phyloP scores from a whole-genome alignment of 2,888 invertebrate genomes.

The Buathra laborator region DNA sequence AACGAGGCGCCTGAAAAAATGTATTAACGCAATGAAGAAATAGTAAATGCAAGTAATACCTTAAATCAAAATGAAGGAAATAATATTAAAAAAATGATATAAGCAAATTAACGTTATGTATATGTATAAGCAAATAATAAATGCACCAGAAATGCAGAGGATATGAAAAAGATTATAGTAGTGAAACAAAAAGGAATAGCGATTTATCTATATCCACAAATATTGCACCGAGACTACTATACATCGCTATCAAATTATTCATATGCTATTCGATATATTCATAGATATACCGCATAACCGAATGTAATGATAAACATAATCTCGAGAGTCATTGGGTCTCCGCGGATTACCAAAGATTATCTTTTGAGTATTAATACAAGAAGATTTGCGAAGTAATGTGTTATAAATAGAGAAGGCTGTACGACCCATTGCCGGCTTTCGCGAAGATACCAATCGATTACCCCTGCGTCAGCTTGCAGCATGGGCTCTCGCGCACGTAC shows the following conservation, averaged over 20 bases:
- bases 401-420: conserved; percentile 31
- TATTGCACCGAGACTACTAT: conserved; percentile 43
- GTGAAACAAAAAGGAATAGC: conserved; percentile 5
- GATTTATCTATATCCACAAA: conserved; percentile 43
- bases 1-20: too few species aligned
- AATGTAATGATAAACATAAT: conserved; percentile 52
- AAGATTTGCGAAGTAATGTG: conserved; percentile 7
- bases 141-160: background rate
- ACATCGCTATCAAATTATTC: conserved; percentile 62
- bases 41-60: too few species aligned
- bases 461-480: conserved; percentile 5
- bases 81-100: too few species aligned
- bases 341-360: conserved; percentile 42
- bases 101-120: too few species aligned
- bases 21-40: too few species aligned
- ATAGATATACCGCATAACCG: conserved; percentile 35
- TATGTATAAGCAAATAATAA: too few species aligned
- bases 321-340: conserved; percentile 20
- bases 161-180: conserved; percentile 45
- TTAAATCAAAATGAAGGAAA: too few species aligned
- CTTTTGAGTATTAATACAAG: conserved; percentile 50
- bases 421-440: conserved; percentile 29
- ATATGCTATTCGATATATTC: conserved; percentile 43
- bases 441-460: conserved; percentile 56
- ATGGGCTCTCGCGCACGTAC: conserved; percentile 43